Evolutionary conservation across 2,113 vertebrate species (phyloP).

Genomic region (Synchiropus splendidus): DNA sequence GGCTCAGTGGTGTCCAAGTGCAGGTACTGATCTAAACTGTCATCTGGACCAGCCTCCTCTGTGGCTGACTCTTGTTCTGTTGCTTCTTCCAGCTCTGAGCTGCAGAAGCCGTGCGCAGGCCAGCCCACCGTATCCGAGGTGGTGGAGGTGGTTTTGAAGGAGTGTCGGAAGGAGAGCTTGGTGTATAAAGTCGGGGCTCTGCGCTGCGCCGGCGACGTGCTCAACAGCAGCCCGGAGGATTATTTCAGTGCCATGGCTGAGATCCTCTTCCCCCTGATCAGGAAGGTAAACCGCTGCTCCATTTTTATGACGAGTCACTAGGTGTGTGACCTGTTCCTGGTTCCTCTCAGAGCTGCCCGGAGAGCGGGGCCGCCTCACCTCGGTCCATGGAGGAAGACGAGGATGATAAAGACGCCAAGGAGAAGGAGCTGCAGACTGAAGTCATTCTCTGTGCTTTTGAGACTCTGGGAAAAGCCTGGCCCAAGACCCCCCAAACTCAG

Average conservation of each 20-base stretch:
- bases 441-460: constrained; percentile 84
- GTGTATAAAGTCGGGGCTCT: constrained; percentile 86
- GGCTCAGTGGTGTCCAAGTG: constrained; percentile 81
- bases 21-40: constrained; percentile 59
- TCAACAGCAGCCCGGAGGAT: constrained; percentile 81
- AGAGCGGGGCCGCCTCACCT: constrained; percentile 46
- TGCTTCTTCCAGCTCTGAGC: constrained; percentile 56
- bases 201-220: constrained; percentile 72
- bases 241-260: constrained; percentile 79
- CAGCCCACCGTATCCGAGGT: constrained; percentile 77
- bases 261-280: constrained; percentile 85
- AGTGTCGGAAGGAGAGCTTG: constrained; percentile 84
- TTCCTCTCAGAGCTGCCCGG: constrained; percentile 69
- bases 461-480: constrained; percentile 89
- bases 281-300: constrained; percentile 71
- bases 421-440: constrained; percentile 79
- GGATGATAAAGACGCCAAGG: constrained; percentile 71
- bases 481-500: constrained; percentile 74
- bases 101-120: constrained; percentile 71
- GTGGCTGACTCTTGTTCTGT: background rate
- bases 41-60: too few species aligned
- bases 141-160: constrained; percentile 80
- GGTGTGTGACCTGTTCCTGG: background rate
- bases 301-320: background rate
- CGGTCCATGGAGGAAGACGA: constrained; percentile 59